Conservation (phyloP, 2,888 invertebrate genomes). For the Apotomis turbidana region DNA sequence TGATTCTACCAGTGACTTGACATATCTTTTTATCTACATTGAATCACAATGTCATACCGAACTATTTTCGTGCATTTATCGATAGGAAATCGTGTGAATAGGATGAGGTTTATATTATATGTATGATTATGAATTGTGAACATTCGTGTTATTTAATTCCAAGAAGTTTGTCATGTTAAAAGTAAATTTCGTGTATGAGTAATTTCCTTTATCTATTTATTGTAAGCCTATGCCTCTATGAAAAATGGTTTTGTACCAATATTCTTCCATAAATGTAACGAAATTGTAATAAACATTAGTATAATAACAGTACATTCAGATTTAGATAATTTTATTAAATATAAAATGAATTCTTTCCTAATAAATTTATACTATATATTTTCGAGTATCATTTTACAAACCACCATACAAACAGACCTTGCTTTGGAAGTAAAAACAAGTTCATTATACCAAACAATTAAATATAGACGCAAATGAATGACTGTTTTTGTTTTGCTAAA, state of each 20-base stretch:
- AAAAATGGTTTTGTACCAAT: conserved; percentile 12
- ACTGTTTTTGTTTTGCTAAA: neutral
- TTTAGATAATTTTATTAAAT: conserved; percentile 54
- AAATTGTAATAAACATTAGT: neutral
- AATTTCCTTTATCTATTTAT: conserved; percentile 2
- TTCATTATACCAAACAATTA: neutral
- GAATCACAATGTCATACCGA: conserved; percentile 39
- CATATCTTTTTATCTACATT: conserved; percentile 31
- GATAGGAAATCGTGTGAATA: conserved; percentile 10
- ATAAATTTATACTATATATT: conserved; percentile 54
- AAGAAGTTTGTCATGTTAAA: conserved; percentile 9
- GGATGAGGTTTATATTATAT: conserved; percentile 21
- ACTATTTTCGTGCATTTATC: conserved; percentile 32
- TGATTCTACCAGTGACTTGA: conserved; percentile 34
- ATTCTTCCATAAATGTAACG: conserved; percentile 47
- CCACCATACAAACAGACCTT: neutral
- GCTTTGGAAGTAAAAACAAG: neutral
- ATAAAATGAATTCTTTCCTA: conserved; percentile 51
- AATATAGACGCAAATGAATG: conserved; percentile 1
- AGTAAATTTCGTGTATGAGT: neutral
- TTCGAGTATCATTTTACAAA: conserved; percentile 14
- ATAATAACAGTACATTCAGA: conserved; percentile 43
- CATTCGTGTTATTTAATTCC: conserved; percentile 19
- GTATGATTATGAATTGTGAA: conserved; percentile 5
- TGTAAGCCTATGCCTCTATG: conserved; percentile 7